Evolutionary conservation across 2,888 invertebrate genomes (phyloP).

Genomic region (Aspidapion aeneum): DNA sequence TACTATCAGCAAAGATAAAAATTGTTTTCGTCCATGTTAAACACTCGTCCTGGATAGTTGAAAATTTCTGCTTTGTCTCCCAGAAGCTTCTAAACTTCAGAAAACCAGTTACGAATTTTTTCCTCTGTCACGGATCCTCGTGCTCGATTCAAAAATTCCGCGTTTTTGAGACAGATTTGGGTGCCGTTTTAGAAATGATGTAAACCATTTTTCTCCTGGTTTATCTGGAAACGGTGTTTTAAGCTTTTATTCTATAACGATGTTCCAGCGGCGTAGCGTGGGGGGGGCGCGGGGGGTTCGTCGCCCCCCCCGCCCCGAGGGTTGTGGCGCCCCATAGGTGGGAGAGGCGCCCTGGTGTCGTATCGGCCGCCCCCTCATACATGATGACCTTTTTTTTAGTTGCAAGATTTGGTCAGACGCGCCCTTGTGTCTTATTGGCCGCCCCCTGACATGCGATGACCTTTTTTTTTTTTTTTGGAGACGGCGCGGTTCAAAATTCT

Average conservation of each 20-base stretch:
- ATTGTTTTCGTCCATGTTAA: conserved; percentile 16
- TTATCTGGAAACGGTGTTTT: conserved; percentile 10
- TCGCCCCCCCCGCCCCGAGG: no score
- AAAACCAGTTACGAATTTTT: conserved; percentile 20
- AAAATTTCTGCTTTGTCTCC: conserved; percentile 16
- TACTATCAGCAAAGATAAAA: conserved; percentile 12
- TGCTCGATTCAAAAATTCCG: conserved; percentile 30
- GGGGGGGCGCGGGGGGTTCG: no score
- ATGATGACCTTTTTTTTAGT: no score
- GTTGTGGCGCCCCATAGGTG: no score
- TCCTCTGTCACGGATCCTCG: conserved; percentile 27
- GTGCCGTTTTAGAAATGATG: conserved; percentile 31
- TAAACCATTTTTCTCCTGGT: conserved; percentile 10
- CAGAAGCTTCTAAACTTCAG: conserved; percentile 15
- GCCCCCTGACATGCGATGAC: no score
- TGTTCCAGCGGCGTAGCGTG: no score
- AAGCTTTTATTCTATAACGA: neutral
- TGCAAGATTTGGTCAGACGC: no score
- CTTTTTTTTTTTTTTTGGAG: no score
- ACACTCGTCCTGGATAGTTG: conserved; percentile 15
- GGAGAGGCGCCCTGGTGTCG: no score
- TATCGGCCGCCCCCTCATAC: no score
- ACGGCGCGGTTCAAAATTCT: no score
- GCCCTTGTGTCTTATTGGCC: no score
- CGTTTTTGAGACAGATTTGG: conserved; percentile 27